Percentiles rank a stretch among this genome's conserved stretches.
phyloP scores from a whole-genome alignment of 2,797 vertebrate genomes.

The Coregonus suidteri region DNA sequence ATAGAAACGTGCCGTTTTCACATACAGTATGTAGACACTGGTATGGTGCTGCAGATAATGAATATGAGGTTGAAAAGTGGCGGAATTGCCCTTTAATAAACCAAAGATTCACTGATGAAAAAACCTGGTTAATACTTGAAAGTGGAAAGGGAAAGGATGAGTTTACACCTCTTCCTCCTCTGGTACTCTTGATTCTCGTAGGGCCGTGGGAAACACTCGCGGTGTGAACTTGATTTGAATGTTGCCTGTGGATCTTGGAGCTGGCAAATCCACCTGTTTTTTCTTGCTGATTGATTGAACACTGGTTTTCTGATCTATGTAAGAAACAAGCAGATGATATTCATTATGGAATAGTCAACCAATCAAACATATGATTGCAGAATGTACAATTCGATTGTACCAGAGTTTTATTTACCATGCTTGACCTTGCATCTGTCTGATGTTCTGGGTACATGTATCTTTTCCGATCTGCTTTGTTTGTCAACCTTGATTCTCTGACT shows the following conservation, averaged over 20 bases:
- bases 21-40: too few species aligned
- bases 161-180: conserved; percentile 89
- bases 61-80: too few species aligned
- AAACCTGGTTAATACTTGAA: not conserved
- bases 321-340: conserved; percentile 1
- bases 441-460: not conserved
- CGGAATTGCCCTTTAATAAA: too few species aligned
- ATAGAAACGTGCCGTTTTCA: too few species aligned
- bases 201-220: conserved; percentile 88
- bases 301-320: conserved; percentile 32
- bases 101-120: not conserved
- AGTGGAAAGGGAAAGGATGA: not conserved
- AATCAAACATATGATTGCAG: not conserved
- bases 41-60: too few species aligned
- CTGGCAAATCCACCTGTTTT: conserved; percentile 68
- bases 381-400: not conserved
- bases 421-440: conserved; percentile 9
- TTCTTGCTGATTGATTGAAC: conserved; percentile 43
- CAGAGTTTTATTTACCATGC: conserved; percentile 35
- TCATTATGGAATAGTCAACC: not conserved
- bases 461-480: not conserved
- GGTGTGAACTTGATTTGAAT: conserved; percentile 87
- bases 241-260: conserved; percentile 77
- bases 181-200: conserved; percentile 84
- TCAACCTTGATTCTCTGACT: conserved; percentile 35